Conservation (phyloP, 2,113 vertebrate species). For the Recurvirostra avosetta region DNA sequence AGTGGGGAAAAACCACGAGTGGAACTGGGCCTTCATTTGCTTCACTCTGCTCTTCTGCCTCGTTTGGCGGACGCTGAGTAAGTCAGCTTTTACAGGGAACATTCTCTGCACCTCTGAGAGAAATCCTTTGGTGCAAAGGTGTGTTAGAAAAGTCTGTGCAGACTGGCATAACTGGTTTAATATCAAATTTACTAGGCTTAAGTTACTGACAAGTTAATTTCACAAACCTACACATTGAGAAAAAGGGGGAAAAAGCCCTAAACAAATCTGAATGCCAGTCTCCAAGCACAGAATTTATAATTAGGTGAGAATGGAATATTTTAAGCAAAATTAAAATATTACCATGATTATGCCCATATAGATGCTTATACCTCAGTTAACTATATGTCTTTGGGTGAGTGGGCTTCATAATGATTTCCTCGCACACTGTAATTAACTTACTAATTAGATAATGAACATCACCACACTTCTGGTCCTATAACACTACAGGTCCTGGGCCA, state of each 20-base stretch:
- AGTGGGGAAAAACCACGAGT: conserved; percentile 89
- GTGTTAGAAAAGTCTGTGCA: not conserved
- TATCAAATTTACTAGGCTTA: not conserved
- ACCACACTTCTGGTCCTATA: not conserved
- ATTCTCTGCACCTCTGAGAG: not conserved
- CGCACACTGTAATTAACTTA: not conserved
- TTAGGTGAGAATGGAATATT: not conserved
- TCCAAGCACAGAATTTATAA: not conserved
- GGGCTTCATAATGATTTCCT: not conserved
- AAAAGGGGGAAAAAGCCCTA: not conserved
- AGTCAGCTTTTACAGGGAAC: not conserved
- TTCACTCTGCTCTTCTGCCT: conserved; percentile 89
- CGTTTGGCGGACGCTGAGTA: conserved; percentile 90
- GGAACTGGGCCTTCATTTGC: conserved; percentile 93
- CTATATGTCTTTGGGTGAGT: not conserved
- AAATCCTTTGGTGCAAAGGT: not conserved
- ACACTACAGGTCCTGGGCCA: not conserved
- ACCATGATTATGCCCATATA: not conserved
- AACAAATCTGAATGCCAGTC: not conserved
- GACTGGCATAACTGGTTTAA: not conserved
- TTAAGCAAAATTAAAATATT: not conserved
- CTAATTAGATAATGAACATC: not conserved
- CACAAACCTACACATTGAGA: not conserved
- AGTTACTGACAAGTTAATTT: not conserved
- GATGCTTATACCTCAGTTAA: not conserved